These are phyloP conservation scores for Turnix velox DNA, from an alignment of 2,113 vertebrate species.

Conservation along the genomic window DNA sequence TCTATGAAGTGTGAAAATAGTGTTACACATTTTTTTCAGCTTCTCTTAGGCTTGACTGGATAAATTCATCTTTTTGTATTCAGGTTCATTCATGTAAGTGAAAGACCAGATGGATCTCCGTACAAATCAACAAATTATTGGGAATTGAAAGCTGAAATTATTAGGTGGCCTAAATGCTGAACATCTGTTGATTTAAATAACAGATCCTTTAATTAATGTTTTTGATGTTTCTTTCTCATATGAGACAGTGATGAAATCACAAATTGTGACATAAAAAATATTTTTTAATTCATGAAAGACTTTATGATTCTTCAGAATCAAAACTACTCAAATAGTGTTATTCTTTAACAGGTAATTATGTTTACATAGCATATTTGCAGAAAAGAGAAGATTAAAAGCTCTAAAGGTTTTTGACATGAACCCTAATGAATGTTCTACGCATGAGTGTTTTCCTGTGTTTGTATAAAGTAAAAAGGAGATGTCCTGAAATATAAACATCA, in stretches of 20 bases:
- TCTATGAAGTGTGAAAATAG: slow-evolving; percentile 46
- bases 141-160: slow-evolving; percentile 69
- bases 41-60: slow-evolving; percentile 51
- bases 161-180: slow-evolving; percentile 63
- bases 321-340: slow-evolving; percentile 31
- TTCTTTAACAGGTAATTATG: slow-evolving; percentile 52
- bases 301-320: not conserved
- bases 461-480: not conserved
- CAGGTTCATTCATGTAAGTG: slow-evolving; percentile 52
- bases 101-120: slow-evolving; percentile 68
- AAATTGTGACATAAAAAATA: slow-evolving; percentile 47
- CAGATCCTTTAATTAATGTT: slow-evolving; percentile 42
- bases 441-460: slow-evolving; percentile 17
- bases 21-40: slow-evolving; percentile 48
- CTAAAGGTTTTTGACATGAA: slow-evolving; percentile 24
- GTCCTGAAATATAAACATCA: slow-evolving; percentile 20
- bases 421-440: not conserved
- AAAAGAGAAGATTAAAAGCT: slow-evolving; percentile 46
- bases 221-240: slow-evolving; percentile 53
- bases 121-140: slow-evolving; percentile 67
- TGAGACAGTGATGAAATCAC: slow-evolving; percentile 53
- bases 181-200: slow-evolving; percentile 74
- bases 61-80: slow-evolving; percentile 71
- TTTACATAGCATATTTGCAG: slow-evolving; percentile 52
- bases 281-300: slow-evolving; percentile 33